phyloP scores from a whole-genome alignment of 1,140 invertebrate species.

The Hylaeus volcanicus region DNA sequence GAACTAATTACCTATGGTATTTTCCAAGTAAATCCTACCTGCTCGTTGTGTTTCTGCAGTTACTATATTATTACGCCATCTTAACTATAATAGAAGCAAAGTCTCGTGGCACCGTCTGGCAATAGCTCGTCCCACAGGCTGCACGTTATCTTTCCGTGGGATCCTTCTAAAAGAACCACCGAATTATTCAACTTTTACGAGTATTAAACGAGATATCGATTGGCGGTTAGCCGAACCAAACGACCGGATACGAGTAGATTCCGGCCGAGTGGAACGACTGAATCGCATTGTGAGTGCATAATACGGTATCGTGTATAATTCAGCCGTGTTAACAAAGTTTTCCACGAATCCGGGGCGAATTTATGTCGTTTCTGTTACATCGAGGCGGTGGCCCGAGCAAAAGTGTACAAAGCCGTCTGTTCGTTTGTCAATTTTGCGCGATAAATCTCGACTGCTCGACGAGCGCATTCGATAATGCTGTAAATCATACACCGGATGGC shows the following conservation, averaged over 20 bases:
- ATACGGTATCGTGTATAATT: constrained; percentile 41
- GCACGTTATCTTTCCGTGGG: constrained; percentile 7
- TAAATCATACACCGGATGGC: constrained; percentile 24
- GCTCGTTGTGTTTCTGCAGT: no score
- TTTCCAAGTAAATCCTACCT: no score
- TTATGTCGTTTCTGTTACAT: background rate
- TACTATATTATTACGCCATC: background rate
- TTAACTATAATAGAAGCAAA: background rate
- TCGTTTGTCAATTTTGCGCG: constrained; percentile 38
- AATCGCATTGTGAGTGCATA: constrained; percentile 38
- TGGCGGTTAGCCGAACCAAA: constrained; percentile 68
- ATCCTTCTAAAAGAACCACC: constrained; percentile 15
- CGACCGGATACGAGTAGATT: constrained; percentile 50
- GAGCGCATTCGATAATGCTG: constrained; percentile 14
- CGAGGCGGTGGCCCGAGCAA: background rate
- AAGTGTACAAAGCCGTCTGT: constrained; percentile 17
- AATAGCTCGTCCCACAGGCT: background rate
- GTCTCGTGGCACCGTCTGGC: background rate
- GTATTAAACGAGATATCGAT: constrained; percentile 73
- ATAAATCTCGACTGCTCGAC: constrained; percentile 13
- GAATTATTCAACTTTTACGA: constrained; percentile 69
- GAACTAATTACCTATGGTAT: no score
- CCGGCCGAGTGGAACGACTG: constrained; percentile 27
- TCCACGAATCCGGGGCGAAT: constrained; percentile 25
- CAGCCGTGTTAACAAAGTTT: constrained; percentile 46